These are phyloP conservation scores for Oscarella lobularis DNA, from an alignment of 37 sponge, comb jelly and placozoan genomes.

Conservation along the genomic window DNA sequence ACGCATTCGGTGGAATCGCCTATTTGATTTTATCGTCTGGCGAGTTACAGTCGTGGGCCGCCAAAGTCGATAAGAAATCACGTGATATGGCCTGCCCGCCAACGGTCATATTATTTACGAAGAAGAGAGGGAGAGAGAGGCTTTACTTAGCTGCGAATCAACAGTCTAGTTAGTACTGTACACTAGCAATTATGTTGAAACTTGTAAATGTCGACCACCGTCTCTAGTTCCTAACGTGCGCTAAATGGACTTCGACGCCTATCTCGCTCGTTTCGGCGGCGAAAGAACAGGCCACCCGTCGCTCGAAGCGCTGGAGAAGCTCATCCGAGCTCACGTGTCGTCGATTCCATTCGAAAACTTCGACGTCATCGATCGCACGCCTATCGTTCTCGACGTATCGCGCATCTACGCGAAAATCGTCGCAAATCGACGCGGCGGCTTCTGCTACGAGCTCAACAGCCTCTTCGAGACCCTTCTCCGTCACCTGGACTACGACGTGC, in stretches of 20 bases:
- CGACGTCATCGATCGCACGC: not conserved
- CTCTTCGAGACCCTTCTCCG: not conserved
- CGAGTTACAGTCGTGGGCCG: constrained; percentile 55
- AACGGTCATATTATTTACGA: too few relatives aligned
- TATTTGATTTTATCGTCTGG: constrained; percentile 51
- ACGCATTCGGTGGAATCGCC: constrained; percentile 34
- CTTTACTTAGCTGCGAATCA: too few relatives aligned
- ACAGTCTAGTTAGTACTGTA: too few relatives aligned
- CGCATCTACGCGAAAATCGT: not conserved
- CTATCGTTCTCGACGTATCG: not conserved
- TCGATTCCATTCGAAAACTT: not conserved
- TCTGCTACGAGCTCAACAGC: not conserved
- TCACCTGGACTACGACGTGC: not conserved
- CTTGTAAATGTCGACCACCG: too few relatives aligned
- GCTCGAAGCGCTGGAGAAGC: not conserved
- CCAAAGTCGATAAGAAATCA: too few relatives aligned
- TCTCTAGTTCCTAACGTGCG: too few relatives aligned
- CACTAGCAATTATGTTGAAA: too few relatives aligned
- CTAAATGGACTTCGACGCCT: too few relatives aligned
- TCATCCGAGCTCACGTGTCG: not conserved
- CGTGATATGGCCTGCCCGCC: too few relatives aligned
- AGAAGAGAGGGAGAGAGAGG: too few relatives aligned
- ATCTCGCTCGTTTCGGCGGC: too few relatives aligned
- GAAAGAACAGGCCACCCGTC: too few relatives aligned
- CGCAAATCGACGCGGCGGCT: not conserved